Evolutionary conservation across 2,888 invertebrate species (phyloP).

Genomic region (Hartigia nigra): DNA sequence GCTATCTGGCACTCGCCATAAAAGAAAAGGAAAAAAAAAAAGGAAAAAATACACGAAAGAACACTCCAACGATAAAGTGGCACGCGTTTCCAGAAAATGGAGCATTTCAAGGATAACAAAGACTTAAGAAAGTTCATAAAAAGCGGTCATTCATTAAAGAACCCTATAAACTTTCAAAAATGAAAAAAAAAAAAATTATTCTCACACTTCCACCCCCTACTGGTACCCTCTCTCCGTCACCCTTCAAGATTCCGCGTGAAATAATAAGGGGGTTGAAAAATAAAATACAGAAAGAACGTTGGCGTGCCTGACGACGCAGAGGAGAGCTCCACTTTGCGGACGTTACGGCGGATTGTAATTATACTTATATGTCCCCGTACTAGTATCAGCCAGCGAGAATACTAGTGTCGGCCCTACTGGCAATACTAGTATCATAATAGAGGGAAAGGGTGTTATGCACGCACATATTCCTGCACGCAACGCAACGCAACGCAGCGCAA

Average conservation of each 20-base stretch:
- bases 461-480: conserved; percentile 48
- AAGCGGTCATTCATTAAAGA: not conserved
- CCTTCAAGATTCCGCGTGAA: not conserved
- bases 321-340: conserved; percentile 28
- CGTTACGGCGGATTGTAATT: conserved; percentile 48
- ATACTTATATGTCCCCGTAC: conserved; percentile 51
- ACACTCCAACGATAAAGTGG: not conserved
- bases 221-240: not conserved
- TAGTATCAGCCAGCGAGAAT: not conserved
- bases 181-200: not conserved
- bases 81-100: not conserved
- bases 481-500: conserved; percentile 28
- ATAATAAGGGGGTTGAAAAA: not conserved
- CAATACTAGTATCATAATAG: not conserved
- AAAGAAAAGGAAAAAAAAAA: not conserved
- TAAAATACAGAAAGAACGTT: not conserved
- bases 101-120: not conserved
- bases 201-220: not conserved
- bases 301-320: not conserved
- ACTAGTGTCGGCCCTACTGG: not conserved
- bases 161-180: not conserved
- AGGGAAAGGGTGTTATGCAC: conserved; percentile 29
- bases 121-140: not conserved
- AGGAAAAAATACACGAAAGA: not conserved
- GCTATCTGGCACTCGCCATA: not conserved